A percentile compares a stretch with the other conserved stretches of the same genome.
Evolutionary conservation across 2,888 invertebrate genomes (phyloP).

Genomic region (Cataglyphis cursor): DNA sequence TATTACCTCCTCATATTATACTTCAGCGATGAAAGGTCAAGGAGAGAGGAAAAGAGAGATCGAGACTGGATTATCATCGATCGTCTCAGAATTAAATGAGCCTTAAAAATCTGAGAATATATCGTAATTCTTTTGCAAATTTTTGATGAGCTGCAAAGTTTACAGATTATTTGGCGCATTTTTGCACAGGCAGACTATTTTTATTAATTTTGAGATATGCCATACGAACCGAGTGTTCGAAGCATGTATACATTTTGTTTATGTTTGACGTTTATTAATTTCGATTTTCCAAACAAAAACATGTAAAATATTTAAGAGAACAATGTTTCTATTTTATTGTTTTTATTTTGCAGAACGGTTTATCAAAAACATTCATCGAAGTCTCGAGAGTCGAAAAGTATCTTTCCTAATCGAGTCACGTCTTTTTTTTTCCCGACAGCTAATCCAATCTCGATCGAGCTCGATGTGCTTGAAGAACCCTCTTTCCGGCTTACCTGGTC

Average conservation of each 20-base stretch:
- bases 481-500: slow-evolving; percentile 60
- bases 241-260: background rate
- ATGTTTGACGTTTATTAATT: background rate
- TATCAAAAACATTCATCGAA: background rate
- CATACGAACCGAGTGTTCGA: background rate
- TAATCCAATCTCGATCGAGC: slow-evolving; percentile 62
- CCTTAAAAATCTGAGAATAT: slow-evolving; percentile 17
- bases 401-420: background rate
- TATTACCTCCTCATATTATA: slow-evolving; percentile 54
- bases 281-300: background rate
- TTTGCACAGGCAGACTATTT: background rate
- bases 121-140: slow-evolving; percentile 5
- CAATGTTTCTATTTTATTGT: background rate
- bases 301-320: background rate
- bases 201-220: background rate
- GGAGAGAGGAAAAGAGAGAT: slow-evolving; percentile 64
- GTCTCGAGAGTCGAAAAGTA: slow-evolving; percentile 7
- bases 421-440: slow-evolving; percentile 2
- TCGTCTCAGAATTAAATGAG: background rate
- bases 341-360: background rate
- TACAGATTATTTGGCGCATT: background rate
- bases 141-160: background rate
- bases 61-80: slow-evolving; percentile 51
- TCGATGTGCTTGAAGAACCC: slow-evolving; percentile 72
- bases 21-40: slow-evolving; percentile 50